These are phyloP conservation scores for Drosophila ananassae DNA, from an alignment of 1,140 invertebrate genomes.

Conservation along the genomic window DNA sequence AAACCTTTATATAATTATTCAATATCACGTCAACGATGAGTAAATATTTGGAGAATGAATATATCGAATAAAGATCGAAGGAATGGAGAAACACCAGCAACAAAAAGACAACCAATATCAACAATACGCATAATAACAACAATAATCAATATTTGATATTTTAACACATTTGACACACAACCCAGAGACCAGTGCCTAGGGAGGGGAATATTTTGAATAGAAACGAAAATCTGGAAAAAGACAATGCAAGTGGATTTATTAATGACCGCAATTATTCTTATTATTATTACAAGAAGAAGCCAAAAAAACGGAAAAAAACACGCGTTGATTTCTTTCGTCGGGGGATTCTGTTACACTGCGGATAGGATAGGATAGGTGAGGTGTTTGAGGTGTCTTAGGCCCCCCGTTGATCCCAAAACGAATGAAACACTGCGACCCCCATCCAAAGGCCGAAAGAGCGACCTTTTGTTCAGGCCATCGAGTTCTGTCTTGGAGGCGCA, in stretches of 20 bases:
- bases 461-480: constrained; percentile 47
- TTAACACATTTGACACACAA: constrained; percentile 76
- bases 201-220: constrained; percentile 11
- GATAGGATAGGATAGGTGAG: constrained; percentile 42
- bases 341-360: constrained; percentile 46
- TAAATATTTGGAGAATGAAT: constrained; percentile 77
- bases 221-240: constrained; percentile 36
- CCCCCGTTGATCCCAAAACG: constrained; percentile 60
- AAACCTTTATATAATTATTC: constrained; percentile 72
- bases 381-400: constrained; percentile 68
- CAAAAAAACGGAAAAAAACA: constrained; percentile 51
- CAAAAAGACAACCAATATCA: constrained; percentile 41
- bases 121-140: constrained; percentile 72
- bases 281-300: constrained; percentile 74
- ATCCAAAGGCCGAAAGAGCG: constrained; percentile 25
- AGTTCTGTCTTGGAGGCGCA: constrained; percentile 67
- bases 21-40: constrained; percentile 75
- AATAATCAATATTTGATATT: constrained; percentile 82
- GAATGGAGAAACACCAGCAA: constrained; percentile 36
- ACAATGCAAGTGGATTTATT: constrained; percentile 81
- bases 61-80: constrained; percentile 34
- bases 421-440: constrained; percentile 53
- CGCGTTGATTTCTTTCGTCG: constrained; percentile 71
- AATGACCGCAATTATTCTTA: constrained; percentile 82
- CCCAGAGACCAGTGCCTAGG: background rate